These are phyloP conservation scores for Paragorgia papillata DNA, from an alignment of 92 coral and sea anemone species.

Conservation along the genomic window DNA sequence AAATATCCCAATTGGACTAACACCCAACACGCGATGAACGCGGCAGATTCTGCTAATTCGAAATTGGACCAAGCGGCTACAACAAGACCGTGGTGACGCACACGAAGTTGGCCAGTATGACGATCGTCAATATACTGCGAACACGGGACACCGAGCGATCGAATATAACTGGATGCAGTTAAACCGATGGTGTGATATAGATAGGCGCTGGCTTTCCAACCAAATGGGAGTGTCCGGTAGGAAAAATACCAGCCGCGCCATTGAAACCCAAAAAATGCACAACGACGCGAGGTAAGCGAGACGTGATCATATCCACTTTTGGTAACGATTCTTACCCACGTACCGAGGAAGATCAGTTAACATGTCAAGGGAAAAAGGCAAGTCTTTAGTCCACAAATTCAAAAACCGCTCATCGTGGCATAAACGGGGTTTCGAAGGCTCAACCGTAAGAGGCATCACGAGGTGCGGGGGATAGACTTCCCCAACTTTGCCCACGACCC, in stretches of 20 bases:
- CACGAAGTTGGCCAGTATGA: slow-evolving; percentile 37
- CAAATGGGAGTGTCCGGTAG: slow-evolving; percentile 55
- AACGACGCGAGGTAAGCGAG: slow-evolving; percentile 41
- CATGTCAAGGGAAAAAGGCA: slow-evolving; percentile 52
- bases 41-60: slow-evolving; percentile 52
- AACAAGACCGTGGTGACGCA: slow-evolving; percentile 6
- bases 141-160: slow-evolving; percentile 57
- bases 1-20: slow-evolving; percentile 9
- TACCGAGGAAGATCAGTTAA: slow-evolving; percentile 58
- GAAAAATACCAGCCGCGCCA: slow-evolving; percentile 56
- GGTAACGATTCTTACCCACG: slow-evolving; percentile 19
- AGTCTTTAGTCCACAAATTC: slow-evolving; percentile 58
- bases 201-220: slow-evolving; percentile 66
- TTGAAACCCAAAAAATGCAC: slow-evolving; percentile 50
- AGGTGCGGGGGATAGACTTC: slow-evolving; percentile 45
- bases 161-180: slow-evolving; percentile 41
- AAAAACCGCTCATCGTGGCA: slow-evolving; percentile 53
- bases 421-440: slow-evolving; percentile 54
- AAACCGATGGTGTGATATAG: slow-evolving; percentile 52
- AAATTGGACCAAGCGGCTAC: slow-evolving; percentile 5
- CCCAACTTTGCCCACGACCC: slow-evolving; percentile 52
- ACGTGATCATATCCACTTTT: slow-evolving; percentile 62
- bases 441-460: slow-evolving; percentile 54
- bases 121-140: slow-evolving; percentile 63
- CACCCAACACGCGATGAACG: slow-evolving; percentile 41